Evolutionary conservation across 1,140 invertebrate genomes (phyloP).

Genomic region (Acyrthosiphon pisum): DNA sequence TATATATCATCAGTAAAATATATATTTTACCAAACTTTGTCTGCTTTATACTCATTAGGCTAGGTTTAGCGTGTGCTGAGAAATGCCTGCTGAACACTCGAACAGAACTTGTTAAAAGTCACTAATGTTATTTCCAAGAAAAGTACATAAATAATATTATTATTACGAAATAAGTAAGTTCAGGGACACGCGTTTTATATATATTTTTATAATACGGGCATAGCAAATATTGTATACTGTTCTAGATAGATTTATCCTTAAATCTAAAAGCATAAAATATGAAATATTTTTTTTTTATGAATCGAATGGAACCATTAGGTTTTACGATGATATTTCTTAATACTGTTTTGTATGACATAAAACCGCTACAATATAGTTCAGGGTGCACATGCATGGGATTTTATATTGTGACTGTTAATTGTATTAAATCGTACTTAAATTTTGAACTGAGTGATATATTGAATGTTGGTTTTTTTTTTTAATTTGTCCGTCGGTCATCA

Average conservation of each 20-base stretch:
- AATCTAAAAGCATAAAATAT: background rate
- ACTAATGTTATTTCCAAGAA: background rate
- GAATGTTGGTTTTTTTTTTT: background rate
- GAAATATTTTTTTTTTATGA: background rate
- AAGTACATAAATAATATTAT: background rate
- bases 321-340: background rate
- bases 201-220: background rate
- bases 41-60: background rate
- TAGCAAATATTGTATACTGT: background rate
- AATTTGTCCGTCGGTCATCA: background rate
- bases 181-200: background rate
- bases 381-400: rapidly evolving
- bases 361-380: background rate
- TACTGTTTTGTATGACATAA: background rate
- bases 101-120: background rate
- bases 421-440: background rate
- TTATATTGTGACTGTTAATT: background rate
- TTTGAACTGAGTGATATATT: background rate
- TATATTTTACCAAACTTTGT: constrained; percentile 21
- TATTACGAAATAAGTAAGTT: background rate
- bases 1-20: constrained; percentile 18
- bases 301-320: background rate
- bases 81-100: background rate
- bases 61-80: background rate
- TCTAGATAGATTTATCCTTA: background rate